Evolutionary conservation across 2,113 vertebrate species (phyloP), one percentile per base, ranked within the genome.

Genomic region (Gasterosteus nipponicus): DNA sequence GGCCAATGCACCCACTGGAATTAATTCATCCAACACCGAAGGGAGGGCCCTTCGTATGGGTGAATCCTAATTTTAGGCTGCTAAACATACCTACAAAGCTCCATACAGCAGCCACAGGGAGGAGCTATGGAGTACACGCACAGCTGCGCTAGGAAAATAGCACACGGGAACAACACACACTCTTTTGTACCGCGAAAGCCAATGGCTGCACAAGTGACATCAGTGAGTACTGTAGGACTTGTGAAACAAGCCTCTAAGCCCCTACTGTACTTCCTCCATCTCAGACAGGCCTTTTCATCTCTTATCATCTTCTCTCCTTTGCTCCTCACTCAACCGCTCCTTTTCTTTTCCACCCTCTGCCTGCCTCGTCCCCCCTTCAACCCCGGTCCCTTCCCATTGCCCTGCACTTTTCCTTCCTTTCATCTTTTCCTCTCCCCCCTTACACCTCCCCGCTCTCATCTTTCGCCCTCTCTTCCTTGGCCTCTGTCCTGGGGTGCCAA

Each of bases 201-300:
- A 75, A 75, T 65, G 86, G 84, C 82, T 90, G 88, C 85, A 88
- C 84, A 87, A 69, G 80, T 88, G 88, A 89, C 89, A 90, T 89
- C 89, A 89, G 87, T 75, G 75, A 80, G 76, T 73, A 78, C 75
- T 81, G 83, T 66, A 83, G 81, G 87, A 87, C 89, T 89, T 91
- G 83, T 81, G 88, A 91, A 83, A 89, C 73, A 65, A 78, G 85
- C 87, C 84, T 90, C 86, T 84, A 69, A 92, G 87, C 84, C 86
- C 69, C 77, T 84, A 93, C 87, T 91, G 87, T 86, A 87, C 90
- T 90, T 90, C 89, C 89, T 89, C 83, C 84, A 85, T 90, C 83
- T 83, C 83, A 91, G 83, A 84, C 87, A 77, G 83, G 78, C 82
- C 82, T 86, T 89, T 90, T 91, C 92, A 92, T 86, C 87, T 92